Evolutionary conservation across 2,797 vertebrate genomes (phyloP).

Genomic region (Brachyrhaphis roseni): DNA sequence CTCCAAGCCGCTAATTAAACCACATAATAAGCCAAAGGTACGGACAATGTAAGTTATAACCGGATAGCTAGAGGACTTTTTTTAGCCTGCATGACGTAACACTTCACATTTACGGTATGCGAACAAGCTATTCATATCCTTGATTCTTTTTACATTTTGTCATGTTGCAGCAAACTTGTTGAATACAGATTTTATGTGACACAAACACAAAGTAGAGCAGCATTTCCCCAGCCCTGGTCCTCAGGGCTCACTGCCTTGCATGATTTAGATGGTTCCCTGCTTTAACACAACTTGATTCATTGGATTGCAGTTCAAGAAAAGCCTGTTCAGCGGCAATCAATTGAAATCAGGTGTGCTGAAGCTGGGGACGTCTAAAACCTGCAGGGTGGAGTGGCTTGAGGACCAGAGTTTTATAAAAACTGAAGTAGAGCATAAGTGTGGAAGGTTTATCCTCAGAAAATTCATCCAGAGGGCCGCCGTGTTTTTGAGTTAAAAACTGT

Average conservation of each 20-base stretch:
- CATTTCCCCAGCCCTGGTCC: not conserved
- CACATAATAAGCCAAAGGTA: slow-evolving; percentile 26
- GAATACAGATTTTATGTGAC: not conserved
- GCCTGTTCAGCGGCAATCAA: not conserved
- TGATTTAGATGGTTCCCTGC: not conserved
- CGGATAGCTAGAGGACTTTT: not conserved
- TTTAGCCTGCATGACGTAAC: not conserved
- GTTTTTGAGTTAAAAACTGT: too few relatives aligned
- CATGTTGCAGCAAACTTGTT: not conserved
- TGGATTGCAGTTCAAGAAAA: not conserved
- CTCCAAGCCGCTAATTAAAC: slow-evolving; percentile 43
- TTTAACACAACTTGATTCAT: not conserved
- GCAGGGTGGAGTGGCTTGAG: too few relatives aligned
- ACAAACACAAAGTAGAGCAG: not conserved
- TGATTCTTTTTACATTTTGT: not conserved
- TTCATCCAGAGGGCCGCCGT: too few relatives aligned
- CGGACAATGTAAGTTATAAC: slow-evolving; percentile 8
- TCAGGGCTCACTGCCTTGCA: not conserved
- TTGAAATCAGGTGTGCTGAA: not conserved
- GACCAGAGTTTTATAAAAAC: too few relatives aligned
- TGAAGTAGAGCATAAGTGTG: too few relatives aligned
- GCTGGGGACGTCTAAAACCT: too few relatives aligned
- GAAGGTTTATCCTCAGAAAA: too few relatives aligned
- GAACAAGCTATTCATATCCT: not conserved
- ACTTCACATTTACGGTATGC: not conserved